A percentile compares a stretch with the other conserved stretches of the same genome.
Conservation (phyloP, 2,888 invertebrate genomes). For the Glyphotaelius pellucidus region DNA sequence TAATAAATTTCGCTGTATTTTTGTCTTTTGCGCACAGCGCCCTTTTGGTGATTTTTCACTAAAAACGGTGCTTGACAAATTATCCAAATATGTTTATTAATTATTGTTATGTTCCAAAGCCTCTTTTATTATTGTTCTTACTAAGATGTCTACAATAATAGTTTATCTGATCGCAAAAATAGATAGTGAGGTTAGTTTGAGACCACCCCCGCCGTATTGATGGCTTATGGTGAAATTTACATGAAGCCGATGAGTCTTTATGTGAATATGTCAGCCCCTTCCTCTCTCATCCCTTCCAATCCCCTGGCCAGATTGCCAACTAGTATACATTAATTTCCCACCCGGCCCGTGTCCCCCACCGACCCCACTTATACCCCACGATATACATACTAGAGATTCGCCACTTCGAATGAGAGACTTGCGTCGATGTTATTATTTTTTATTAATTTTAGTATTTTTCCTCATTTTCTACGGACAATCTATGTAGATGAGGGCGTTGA, state of each 20-base stretch:
- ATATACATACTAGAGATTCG: neutral
- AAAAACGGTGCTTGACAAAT: no score
- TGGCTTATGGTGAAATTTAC: neutral
- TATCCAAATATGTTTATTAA: no score
- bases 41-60: no score
- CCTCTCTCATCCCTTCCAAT: neutral
- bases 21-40: no score
- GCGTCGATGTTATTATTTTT: conserved; percentile 40
- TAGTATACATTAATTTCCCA: conserved; percentile 59
- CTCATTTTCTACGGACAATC: no score
- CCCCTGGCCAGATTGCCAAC: conserved; percentile 55
- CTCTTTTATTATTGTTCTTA: no score
- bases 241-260: conserved; percentile 49
- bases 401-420: conserved; percentile 45
- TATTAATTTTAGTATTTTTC: no score
- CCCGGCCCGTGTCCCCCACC: conserved; percentile 22
- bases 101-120: no score
- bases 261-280: conserved; percentile 33
- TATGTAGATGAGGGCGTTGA: no score
- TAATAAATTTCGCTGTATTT: no score
- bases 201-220: conserved; percentile 17
- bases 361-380: neutral
- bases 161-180: neutral
- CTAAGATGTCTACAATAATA: no score
- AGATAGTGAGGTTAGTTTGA: neutral